Percentiles rank a stretch among this genome's conserved stretches.
Evolutionary conservation across 2,888 invertebrate species (phyloP).

Genomic region (Heliconius ethilla): DNA sequence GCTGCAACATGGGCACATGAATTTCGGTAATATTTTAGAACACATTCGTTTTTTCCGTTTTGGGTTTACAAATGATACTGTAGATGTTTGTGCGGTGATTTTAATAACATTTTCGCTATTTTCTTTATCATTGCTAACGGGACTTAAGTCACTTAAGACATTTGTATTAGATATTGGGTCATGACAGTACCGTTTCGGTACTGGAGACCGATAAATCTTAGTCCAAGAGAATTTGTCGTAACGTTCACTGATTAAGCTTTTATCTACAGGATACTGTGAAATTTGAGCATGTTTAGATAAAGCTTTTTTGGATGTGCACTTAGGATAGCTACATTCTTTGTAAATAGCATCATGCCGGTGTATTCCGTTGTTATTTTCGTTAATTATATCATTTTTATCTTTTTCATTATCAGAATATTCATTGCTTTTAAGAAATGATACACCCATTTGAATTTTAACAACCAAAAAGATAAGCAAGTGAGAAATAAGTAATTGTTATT

Average conservation of each 20-base stretch:
- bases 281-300: conserved; percentile 24
- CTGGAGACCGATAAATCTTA: conserved; percentile 60
- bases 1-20: conserved; percentile 67
- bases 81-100: conserved; percentile 52
- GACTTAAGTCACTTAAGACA: neutral
- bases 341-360: conserved; percentile 54
- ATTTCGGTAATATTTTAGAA: conserved; percentile 54
- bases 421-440: conserved; percentile 41
- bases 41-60: conserved; percentile 44
- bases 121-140: neutral
- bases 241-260: conserved; percentile 42
- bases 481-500: neutral
- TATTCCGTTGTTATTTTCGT: conserved; percentile 8
- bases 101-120: conserved; percentile 16
- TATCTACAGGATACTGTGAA: conserved; percentile 22
- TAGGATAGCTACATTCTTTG: conserved; percentile 62
- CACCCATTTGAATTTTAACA: conserved; percentile 42
- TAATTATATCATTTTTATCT: conserved; percentile 29
- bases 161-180: conserved; percentile 20
- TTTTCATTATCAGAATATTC: conserved; percentile 36
- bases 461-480: neutral
- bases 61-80: conserved; percentile 48
- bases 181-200: conserved; percentile 27
- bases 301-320: conserved; percentile 35
- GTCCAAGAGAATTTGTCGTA: conserved; percentile 57